Evolutionary conservation across 2,113 vertebrate genomes (phyloP), one percentile per base, ranked within the genome.

Genomic region (Sinocyclocheilus anophthalmus): DNA sequence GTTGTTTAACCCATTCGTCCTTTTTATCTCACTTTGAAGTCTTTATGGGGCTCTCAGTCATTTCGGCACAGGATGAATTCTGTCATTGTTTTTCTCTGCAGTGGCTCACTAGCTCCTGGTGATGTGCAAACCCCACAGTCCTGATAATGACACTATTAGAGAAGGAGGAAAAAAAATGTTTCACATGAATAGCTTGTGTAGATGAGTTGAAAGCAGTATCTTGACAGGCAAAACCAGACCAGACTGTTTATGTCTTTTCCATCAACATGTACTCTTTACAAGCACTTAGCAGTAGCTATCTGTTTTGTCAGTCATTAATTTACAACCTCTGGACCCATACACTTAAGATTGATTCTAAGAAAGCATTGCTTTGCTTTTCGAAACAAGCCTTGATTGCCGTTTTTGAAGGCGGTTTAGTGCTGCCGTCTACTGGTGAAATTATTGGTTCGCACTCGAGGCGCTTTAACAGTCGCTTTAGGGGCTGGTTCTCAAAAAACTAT

Each of bases 391-490:
- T 65, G 57, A 20, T 30, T 22, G 10, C 16, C 3, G 4, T 45
- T 81, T 33, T 81, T 65, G 14, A 48, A 67, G 4, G 77, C 18
- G 65, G 30, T 45, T 13, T 22, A 63, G 12, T 89, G 67, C 86
- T 88, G 87, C 90, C 87, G 88, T 72, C 91, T 87, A 87, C 86
- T 84, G 85, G 90, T 90, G 85, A 39, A 42, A 1, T 11, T 72
- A 22, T 20, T 42, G 9, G 8, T 42, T 72, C 45, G 45, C 45
- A 12, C 45, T 12, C 10, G 12, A 48, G 45, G 12, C 45, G 45
- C 45, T 48, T 48, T 12, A 48, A 45, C 42, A 45, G 42, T 8
- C 8, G 26, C 3, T 24, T 20, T 63, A 33, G 30, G 18, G 14
- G 14, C 6, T 9, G 14, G 65, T 69, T 26, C 33, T 53, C 39